Percentiles rank a stretch among this genome's conserved stretches.
Conservation (phyloP, 2,113 vertebrate species). For the Machaerirhynchus nigripectus region DNA sequence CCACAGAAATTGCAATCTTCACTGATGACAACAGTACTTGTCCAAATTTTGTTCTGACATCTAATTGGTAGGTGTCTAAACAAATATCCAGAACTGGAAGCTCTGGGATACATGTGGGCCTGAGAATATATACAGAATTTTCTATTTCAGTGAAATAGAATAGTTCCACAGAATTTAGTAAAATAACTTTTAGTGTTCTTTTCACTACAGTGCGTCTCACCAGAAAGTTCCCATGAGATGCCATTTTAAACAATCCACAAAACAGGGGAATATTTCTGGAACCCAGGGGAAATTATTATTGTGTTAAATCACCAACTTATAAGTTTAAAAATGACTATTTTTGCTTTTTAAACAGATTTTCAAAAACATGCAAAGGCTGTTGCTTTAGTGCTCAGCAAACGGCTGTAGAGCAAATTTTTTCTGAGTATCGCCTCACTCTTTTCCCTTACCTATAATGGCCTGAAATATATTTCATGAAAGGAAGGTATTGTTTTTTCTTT, state of each 20-base stretch:
- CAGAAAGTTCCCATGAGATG: neutral
- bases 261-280: neutral
- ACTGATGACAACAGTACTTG: neutral
- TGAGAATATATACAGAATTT: neutral
- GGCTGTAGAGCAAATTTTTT: neutral
- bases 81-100: neutral
- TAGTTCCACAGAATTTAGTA: neutral
- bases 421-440: neutral
- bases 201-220: neutral
- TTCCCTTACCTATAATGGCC: neutral
- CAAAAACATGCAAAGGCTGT: neutral
- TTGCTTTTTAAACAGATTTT: neutral
- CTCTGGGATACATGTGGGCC: neutral
- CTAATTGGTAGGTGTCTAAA: neutral
- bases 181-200: neutral
- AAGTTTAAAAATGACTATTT: neutral
- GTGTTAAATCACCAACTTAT: neutral
- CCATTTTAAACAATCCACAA: neutral
- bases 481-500: neutral
- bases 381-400: neutral
- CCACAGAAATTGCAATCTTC: neutral
- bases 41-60: neutral
- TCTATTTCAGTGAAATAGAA: neutral
- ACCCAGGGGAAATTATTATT: neutral
- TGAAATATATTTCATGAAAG: neutral